phyloP scores from a whole-genome alignment of 2,797 vertebrate species.

The Eremophila alpestris region DNA sequence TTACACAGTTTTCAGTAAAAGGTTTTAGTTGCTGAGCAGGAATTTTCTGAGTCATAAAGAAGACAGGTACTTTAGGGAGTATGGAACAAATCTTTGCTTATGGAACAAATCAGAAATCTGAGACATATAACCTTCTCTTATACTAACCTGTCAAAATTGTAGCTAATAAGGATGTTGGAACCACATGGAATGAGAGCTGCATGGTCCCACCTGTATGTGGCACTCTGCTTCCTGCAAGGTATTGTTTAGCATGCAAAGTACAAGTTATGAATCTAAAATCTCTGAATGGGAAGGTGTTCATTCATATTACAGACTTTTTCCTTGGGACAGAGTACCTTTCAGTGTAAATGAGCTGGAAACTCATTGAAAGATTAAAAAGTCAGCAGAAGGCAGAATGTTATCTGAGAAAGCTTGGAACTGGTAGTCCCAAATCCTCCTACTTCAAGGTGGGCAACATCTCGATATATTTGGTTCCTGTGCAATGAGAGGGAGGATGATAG shows the following conservation, averaged over 20 bases:
- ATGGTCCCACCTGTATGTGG: background rate
- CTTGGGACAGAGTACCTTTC: background rate
- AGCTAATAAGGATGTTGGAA: background rate
- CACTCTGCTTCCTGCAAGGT: background rate
- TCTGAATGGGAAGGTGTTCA: background rate
- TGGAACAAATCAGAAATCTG: background rate
- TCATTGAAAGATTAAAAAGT: background rate
- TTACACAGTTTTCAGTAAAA: background rate
- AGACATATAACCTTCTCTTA: background rate
- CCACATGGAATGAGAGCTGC: background rate
- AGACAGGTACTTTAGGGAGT: background rate
- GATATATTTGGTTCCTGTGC: background rate
- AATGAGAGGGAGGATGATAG: background rate
- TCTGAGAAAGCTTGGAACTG: background rate
- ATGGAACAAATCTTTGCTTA: rapidly evolving
- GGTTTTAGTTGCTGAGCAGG: background rate
- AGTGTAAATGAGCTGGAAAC: background rate
- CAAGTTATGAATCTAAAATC: background rate
- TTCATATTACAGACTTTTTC: background rate
- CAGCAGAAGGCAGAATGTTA: background rate
- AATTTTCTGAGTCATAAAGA: background rate
- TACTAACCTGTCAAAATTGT: background rate
- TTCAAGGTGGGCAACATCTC: background rate
- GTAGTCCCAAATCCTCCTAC: background rate
- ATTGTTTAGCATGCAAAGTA: background rate